Evolutionary conservation across 2,888 invertebrate species (phyloP).

Genomic region (Zaprionus obscuricornis): DNA sequence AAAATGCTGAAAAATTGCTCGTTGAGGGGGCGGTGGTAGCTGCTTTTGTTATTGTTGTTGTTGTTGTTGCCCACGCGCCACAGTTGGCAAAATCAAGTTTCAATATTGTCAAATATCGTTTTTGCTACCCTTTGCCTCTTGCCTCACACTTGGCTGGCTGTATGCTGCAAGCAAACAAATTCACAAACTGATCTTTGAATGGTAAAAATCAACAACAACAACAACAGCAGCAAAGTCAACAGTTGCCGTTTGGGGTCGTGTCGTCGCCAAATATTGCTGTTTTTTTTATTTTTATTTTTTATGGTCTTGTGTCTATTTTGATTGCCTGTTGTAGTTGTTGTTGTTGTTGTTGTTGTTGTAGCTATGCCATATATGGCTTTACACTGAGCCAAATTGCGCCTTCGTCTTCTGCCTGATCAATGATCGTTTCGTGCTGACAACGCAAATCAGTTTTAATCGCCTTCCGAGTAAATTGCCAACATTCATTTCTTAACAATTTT

Average conservation of each 20-base stretch:
- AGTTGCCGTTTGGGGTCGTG: constrained; percentile 32
- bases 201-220: constrained; percentile 3
- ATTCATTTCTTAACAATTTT: too few species aligned
- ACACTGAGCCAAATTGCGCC: constrained; percentile 29
- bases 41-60: neutral
- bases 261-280: constrained; percentile 26
- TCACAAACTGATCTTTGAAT: neutral
- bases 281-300: too few species aligned
- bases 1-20: constrained; percentile 26
- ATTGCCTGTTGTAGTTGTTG: constrained; percentile 7
- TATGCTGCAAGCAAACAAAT: too few species aligned
- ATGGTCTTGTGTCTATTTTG: constrained; percentile 18
- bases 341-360: constrained; percentile 1
- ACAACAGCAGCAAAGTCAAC: constrained; percentile 21
- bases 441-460: constrained; percentile 12
- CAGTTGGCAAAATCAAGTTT: constrained; percentile 57
- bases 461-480: neutral
- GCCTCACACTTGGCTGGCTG: constrained; percentile 8
- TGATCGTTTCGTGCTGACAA: constrained; percentile 10
- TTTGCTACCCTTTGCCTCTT: neutral
- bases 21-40: neutral
- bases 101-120: neutral
- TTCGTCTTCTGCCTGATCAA: constrained; percentile 12
- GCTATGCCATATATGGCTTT: constrained; percentile 35
- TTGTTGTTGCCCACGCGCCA: constrained; percentile 50